Conservation (phyloP, 2,113 vertebrate species). For the Mesoclemmys tuberculata region DNA sequence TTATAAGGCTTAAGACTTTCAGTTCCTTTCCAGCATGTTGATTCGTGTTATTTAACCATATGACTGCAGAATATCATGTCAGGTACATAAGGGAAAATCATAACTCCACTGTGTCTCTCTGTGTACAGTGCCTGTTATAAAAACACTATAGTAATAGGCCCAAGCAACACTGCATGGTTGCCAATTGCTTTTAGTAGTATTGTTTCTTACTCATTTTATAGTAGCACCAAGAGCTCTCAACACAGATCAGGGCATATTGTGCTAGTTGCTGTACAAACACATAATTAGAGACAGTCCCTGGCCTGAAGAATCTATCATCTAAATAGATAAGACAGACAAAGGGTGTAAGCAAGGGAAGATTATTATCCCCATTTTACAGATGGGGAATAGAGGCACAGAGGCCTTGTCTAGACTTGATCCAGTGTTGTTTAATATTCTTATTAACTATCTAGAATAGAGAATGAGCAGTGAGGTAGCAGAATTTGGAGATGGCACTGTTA, state of each 20-base stretch:
- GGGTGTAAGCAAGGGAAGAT: neutral
- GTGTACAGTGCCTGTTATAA: neutral
- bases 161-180: neutral
- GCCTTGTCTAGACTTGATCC: neutral
- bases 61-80: neutral
- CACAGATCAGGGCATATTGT: neutral
- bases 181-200: neutral
- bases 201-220: neutral
- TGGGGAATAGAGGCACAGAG: neutral
- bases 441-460: neutral
- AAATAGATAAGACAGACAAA: neutral
- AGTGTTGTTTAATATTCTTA: neutral
- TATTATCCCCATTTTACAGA: neutral
- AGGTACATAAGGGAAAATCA: neutral
- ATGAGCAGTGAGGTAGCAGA: neutral
- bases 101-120: neutral
- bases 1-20: neutral
- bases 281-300: neutral
- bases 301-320: neutral
- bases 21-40: neutral
- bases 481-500: neutral
- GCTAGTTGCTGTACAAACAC: neutral
- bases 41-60: neutral
- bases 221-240: neutral
- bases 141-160: neutral